Conservation (phyloP, 2,888 invertebrate species). For the Cheilosia pagana region DNA sequence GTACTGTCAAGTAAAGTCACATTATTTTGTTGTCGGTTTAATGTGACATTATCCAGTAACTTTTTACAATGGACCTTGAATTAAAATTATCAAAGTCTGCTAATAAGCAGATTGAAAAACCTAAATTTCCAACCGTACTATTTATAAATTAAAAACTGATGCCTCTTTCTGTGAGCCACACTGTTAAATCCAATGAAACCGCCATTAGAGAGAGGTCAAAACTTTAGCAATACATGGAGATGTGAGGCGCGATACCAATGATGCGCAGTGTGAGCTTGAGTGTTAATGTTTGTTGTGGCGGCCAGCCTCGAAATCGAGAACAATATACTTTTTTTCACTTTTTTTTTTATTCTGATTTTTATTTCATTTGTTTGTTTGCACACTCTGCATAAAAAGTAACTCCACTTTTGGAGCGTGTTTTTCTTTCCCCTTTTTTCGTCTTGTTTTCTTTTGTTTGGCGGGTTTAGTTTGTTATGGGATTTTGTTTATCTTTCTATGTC, state of each 20-base stretch:
- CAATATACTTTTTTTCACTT: constrained; percentile 3
- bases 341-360: constrained; percentile 29
- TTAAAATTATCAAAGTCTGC: no score
- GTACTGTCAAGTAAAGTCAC: no score
- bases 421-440: not conserved
- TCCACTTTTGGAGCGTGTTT: not conserved
- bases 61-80: no score
- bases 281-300: constrained; percentile 56
- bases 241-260: not conserved
- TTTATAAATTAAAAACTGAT: not conserved
- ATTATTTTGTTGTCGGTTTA: no score
- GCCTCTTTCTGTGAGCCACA: constrained; percentile 10
- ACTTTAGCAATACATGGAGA: constrained; percentile 33
- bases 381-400: constrained; percentile 1
- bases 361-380: constrained; percentile 19
- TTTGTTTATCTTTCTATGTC: constrained; percentile 39
- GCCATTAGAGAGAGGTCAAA: constrained; percentile 42
- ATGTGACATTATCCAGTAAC: no score
- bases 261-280: constrained; percentile 12
- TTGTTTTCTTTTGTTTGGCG: not conserved
- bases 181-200: constrained; percentile 31
- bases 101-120: no score
- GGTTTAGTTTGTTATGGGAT: constrained; percentile 33
- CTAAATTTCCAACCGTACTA: no score
- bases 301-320: constrained; percentile 31